A percentile compares a stretch with the other conserved stretches of the same genome.
Conservation (phyloP, 2,113 vertebrate genomes). For the Pseudopipra pipra region DNA sequence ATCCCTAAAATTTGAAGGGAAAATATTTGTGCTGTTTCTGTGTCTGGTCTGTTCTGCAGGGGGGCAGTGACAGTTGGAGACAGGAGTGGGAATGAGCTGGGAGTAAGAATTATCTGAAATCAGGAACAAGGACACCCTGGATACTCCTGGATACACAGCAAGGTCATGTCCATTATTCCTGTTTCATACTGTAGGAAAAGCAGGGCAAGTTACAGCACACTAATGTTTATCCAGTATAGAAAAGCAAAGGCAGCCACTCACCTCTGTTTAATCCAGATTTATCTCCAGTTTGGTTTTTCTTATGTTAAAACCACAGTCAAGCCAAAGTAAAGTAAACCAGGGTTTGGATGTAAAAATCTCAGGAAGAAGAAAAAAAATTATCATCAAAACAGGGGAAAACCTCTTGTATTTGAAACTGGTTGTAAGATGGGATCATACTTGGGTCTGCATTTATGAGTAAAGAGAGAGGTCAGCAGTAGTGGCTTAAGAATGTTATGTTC, state of each 20-base stretch:
- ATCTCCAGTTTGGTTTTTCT: not conserved
- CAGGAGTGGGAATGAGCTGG: not conserved
- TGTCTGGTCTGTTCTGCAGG: not conserved
- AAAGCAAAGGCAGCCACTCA: not conserved
- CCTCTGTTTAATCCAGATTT: not conserved
- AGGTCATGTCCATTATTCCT: not conserved
- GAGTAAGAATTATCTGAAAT: not conserved
- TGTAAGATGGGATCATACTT: not conserved
- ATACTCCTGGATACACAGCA: not conserved
- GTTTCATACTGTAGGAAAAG: not conserved
- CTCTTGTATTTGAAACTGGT: not conserved
- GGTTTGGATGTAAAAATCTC: not conserved
- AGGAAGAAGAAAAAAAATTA: not conserved
- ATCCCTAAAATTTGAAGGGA: not conserved
- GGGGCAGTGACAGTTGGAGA: not conserved
- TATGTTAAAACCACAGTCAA: not conserved
- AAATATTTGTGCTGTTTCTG: not conserved
- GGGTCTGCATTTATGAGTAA: not conserved
- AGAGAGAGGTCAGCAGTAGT: not conserved
- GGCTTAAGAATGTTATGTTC: not conserved
- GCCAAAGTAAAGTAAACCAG: not conserved
- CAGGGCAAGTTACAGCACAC: not conserved
- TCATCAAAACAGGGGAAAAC: not conserved
- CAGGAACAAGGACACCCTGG: not conserved
- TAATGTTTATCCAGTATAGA: not conserved